Conservation (phyloP, 1,140 invertebrate genomes). For the Calephelis virginiensis region DNA sequence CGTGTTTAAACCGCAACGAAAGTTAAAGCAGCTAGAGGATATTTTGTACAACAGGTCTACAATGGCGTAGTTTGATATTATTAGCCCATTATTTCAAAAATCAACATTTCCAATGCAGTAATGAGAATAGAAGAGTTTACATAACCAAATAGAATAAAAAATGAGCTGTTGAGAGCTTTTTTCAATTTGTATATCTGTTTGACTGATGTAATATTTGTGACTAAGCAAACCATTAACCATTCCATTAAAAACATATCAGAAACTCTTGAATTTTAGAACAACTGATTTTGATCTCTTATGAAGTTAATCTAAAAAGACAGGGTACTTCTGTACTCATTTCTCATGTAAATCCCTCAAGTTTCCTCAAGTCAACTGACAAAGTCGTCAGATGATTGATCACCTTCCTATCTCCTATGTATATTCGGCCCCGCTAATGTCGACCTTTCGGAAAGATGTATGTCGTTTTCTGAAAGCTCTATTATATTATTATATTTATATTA, state of each 20-base stretch:
- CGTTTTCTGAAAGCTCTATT: constrained; percentile 1
- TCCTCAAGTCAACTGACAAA: constrained; percentile 31
- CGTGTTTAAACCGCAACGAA: too few species aligned
- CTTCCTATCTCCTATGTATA: constrained; percentile 25
- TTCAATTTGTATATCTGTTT: too few species aligned
- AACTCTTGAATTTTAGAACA: not conserved
- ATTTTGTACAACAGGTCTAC: too few species aligned
- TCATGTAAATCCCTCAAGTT: constrained; percentile 34
- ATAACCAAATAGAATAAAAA: too few species aligned
- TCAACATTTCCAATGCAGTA: too few species aligned
- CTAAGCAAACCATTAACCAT: too few species aligned
- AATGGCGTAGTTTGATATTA: too few species aligned
- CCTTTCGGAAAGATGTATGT: constrained; percentile 25
- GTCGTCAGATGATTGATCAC: constrained; percentile 35
- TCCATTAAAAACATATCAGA: not conserved
- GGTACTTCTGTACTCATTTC: constrained; percentile 27
- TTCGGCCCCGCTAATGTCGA: constrained; percentile 26
- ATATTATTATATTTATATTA: constrained; percentile 13
- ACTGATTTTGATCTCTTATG: constrained; percentile 22
- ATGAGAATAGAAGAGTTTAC: too few species aligned
- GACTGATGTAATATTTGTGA: too few species aligned
- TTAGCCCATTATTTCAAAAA: too few species aligned
- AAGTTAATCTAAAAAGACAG: constrained; percentile 35
- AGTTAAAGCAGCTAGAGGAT: too few species aligned
- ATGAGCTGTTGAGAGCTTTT: too few species aligned